Base-by-base conservation (phyloP, 1,140 invertebrate genomes). In the Zaprionus lachaisei region DNA sequence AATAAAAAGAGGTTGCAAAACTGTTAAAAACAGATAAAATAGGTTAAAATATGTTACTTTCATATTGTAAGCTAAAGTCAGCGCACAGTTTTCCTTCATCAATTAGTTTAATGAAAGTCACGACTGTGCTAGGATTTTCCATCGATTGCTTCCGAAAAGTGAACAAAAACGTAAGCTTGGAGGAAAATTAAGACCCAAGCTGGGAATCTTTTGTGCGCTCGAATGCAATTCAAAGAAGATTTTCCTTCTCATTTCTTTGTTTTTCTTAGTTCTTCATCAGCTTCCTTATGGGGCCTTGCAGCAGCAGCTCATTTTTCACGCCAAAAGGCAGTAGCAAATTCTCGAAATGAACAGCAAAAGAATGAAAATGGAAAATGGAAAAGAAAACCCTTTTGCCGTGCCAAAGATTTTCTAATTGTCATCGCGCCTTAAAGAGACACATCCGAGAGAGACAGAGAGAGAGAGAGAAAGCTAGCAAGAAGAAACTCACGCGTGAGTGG, bases 361-460 rank as follows among this genome's bases (percentile, higher is more conserved):
- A n/a, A 54, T 14, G 24, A 24, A 31, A 41, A 71, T 69, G 66
- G 55, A 70, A 41, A 26, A 72, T 41, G 51, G 54, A 24, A 38
- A 47, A 24, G 38, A 65, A 60, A 72, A 51, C 37, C 74, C 69
- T 58, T 77, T 77, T 71, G 41, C 54, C 49, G 38, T 60, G 58
- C 60, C 58, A 72, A 72, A 41, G 61, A 66, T 68, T 77, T 77
- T 77, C 63, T 77, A 77, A 77, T 77, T 77, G 75, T 77, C 75
- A 77, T 67, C 44, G 71, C 51, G 70, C 58, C 62, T 77, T 72
- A 73, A 67, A 77, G 44, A 44, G 28, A 75, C 61, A 76, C 38
- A 51, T 51, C 7, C 57, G 6, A 22, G 56, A 22, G 1, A 22
- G 20, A n/a, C 4, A 44, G 2, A n/a, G 56, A 26, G 26, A 28